A percentile compares a stretch with the other conserved stretches of the same genome.
Evolutionary conservation across 2,113 vertebrate genomes (phyloP).

Genomic region (Megaceryle torquata): DNA sequence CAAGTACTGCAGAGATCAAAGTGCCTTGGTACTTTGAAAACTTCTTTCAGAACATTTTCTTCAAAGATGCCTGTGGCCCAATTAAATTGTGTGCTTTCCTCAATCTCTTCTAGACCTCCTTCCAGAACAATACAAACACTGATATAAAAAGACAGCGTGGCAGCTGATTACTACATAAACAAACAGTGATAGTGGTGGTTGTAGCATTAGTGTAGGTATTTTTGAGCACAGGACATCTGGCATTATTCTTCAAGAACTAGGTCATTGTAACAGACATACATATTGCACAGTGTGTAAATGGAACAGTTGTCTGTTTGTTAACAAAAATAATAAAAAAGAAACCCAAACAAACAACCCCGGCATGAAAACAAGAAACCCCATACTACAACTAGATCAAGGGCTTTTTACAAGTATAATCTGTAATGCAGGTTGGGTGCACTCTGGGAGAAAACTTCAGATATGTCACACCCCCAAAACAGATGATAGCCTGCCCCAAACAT

Average conservation of each 20-base stretch:
- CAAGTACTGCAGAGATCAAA: neutral
- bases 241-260: neutral
- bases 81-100: neutral
- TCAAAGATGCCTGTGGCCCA: neutral
- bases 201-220: neutral
- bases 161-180: slow-evolving; percentile 10
- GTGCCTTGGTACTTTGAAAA: neutral
- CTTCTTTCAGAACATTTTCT: neutral
- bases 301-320: neutral
- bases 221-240: neutral
- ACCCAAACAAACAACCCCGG: neutral
- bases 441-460: neutral
- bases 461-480: neutral
- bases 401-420: neutral
- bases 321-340: neutral
- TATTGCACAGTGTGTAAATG: neutral
- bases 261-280: neutral
- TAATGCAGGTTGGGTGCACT: neutral
- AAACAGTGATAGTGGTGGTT: neutral
- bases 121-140: neutral
- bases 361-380: neutral
- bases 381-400: neutral
- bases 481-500: neutral
- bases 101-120: neutral
- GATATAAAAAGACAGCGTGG: neutral